Percentiles rank a stretch among this genome's conserved stretches.
Evolutionary conservation across 2,888 invertebrate species (phyloP).

Genomic region (Hypolimnas misippus): DNA sequence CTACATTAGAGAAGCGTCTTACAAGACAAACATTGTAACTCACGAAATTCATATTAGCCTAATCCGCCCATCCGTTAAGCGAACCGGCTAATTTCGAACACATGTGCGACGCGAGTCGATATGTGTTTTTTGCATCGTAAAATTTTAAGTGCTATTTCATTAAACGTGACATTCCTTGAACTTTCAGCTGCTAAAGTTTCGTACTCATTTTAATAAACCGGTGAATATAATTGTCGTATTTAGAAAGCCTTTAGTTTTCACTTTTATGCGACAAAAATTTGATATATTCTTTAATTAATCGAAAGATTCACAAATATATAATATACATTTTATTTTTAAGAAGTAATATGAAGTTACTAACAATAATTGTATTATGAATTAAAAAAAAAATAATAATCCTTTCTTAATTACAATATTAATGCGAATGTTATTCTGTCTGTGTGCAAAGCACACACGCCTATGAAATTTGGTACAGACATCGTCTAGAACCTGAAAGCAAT

Average conservation of each 20-base stretch:
- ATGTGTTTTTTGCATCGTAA: conserved; percentile 72
- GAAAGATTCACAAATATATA: too few relatives aligned
- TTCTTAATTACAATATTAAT: too few relatives aligned
- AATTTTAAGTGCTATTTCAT: conserved; percentile 78
- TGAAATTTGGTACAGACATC: too few relatives aligned
- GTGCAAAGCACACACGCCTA: too few relatives aligned
- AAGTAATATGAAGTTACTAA: too few relatives aligned
- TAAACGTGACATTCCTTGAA: conserved; percentile 60
- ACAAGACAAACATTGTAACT: conserved; percentile 76
- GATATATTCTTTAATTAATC: too few relatives aligned
- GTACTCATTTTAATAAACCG: conserved; percentile 7
- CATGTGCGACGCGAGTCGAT: conserved; percentile 58
- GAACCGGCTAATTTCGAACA: conserved; percentile 72
- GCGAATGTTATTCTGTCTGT: too few relatives aligned
- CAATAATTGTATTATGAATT: too few relatives aligned
- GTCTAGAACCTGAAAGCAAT: too few relatives aligned
- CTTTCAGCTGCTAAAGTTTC: conserved; percentile 25
- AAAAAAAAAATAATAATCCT: too few relatives aligned
- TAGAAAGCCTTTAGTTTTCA: background rate
- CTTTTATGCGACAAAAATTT: too few relatives aligned
- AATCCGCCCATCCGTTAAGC: conserved; percentile 74
- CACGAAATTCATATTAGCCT: conserved; percentile 79
- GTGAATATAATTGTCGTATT: background rate
- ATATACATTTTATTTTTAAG: too few relatives aligned
- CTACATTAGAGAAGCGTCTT: conserved; percentile 70